phyloP scores from a whole-genome alignment of 2,888 invertebrate species.

The Tenthredo notha region DNA sequence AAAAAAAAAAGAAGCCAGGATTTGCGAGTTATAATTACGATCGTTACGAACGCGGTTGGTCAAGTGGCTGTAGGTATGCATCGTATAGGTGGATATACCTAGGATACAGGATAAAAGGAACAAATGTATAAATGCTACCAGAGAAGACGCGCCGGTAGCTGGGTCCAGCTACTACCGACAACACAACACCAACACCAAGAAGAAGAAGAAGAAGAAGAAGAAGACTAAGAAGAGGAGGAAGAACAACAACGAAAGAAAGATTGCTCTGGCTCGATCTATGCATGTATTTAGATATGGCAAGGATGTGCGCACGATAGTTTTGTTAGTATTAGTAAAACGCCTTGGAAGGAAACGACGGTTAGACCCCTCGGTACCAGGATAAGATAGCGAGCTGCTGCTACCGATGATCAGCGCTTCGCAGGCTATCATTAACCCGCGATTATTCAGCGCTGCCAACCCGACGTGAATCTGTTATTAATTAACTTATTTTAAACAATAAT shows the following conservation, averaged over 20 bases:
- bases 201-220: not conserved
- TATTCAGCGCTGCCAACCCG: slow-evolving; percentile 50
- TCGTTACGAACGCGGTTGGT: slow-evolving; percentile 14
- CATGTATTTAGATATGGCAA: not conserved
- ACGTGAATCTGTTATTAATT: slow-evolving; percentile 60
- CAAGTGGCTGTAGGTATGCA: not conserved
- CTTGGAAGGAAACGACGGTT: not conserved
- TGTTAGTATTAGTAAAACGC: not conserved
- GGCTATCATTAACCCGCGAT: slow-evolving; percentile 54
- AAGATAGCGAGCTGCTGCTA: slow-evolving; percentile 47
- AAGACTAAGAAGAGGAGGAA: not conserved
- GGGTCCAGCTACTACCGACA: not conserved
- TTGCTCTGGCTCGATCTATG: not conserved
- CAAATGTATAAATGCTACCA: not conserved
- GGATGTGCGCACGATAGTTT: not conserved
- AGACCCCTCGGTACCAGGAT: not conserved
- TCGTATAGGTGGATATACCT: not conserved
- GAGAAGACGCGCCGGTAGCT: slow-evolving; percentile 11
- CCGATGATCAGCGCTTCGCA: slow-evolving; percentile 50
- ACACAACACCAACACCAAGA: not conserved
- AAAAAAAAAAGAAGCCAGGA: not conserved
- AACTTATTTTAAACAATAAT: slow-evolving; percentile 62
- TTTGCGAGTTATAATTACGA: slow-evolving; percentile 48
- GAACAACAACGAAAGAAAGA: slow-evolving; percentile 30
- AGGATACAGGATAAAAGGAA: not conserved